A percentile compares a stretch with the other conserved stretches of the same genome.
Evolutionary conservation across 2,113 vertebrate genomes (phyloP).

Genomic region (Glareola pratincola): DNA sequence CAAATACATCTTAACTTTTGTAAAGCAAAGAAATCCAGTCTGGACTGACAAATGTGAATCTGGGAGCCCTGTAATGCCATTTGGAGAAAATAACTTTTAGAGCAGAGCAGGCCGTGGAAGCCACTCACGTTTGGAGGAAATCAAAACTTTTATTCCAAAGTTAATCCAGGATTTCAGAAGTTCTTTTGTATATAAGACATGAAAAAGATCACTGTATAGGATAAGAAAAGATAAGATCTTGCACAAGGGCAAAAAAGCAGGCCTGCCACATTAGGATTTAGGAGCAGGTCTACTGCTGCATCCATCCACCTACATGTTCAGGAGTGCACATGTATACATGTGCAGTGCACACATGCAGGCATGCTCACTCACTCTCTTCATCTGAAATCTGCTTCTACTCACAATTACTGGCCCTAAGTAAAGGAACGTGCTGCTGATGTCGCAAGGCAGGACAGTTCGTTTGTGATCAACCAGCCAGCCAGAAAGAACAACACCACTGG

Average conservation of each 20-base stretch:
- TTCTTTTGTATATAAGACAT: neutral
- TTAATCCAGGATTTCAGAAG: neutral
- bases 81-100: neutral
- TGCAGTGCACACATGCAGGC: neutral
- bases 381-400: neutral
- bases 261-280: neutral
- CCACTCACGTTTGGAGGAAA: neutral
- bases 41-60: neutral
- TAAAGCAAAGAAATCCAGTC: neutral
- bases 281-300: neutral
- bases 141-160: neutral
- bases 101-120: neutral
- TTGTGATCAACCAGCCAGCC: slow-evolving; percentile 59
- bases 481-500: slow-evolving; percentile 72
- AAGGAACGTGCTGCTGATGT: neutral
- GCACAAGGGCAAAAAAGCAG: neutral
- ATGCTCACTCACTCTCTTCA: accelerated
- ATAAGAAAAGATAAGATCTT: neutral
- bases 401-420: neutral
- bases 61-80: neutral
- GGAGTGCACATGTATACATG: accelerated
- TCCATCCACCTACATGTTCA: accelerated
- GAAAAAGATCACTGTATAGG: neutral
- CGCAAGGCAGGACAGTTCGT: slow-evolving; percentile 26
- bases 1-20: neutral